These are phyloP conservation scores for Vesta saturnalis DNA, from an alignment of 2,888 invertebrate genomes.

Conservation along the genomic window DNA sequence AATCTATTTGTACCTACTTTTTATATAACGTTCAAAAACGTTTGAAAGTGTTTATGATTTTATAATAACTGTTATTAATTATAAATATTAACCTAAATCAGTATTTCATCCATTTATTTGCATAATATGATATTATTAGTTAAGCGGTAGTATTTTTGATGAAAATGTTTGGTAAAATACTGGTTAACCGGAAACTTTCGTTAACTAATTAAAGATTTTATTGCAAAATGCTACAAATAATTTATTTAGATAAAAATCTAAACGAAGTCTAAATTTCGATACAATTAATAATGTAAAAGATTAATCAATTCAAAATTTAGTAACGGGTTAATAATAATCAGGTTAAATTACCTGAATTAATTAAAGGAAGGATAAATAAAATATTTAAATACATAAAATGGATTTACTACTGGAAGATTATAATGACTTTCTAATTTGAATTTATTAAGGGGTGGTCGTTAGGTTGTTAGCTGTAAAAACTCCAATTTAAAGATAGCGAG, in stretches of 20 bases:
- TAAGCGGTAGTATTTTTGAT: too few relatives aligned
- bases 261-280: not conserved
- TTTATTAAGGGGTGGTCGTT: slow-evolving; percentile 4
- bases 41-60: too few relatives aligned
- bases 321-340: not conserved
- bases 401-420: not conserved
- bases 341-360: too few relatives aligned
- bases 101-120: too few relatives aligned
- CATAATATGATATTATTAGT: too few relatives aligned
- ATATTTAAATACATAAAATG: not conserved
- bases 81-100: too few relatives aligned
- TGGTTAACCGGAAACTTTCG: too few relatives aligned
- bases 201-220: too few relatives aligned
- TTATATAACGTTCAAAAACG: too few relatives aligned
- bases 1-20: too few relatives aligned
- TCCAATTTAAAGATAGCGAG: not conserved
- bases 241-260: slow-evolving; percentile 1
- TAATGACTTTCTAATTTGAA: not conserved
- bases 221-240: not conserved
- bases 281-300: not conserved
- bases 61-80: too few relatives aligned
- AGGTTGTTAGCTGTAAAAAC: not conserved
- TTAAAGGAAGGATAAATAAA: not conserved
- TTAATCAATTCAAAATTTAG: not conserved
- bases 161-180: too few relatives aligned